A percentile compares a stretch with the other conserved stretches of the same genome.
Conservation (phyloP, 2,888 invertebrate genomes). For the Sycophila texana region DNA sequence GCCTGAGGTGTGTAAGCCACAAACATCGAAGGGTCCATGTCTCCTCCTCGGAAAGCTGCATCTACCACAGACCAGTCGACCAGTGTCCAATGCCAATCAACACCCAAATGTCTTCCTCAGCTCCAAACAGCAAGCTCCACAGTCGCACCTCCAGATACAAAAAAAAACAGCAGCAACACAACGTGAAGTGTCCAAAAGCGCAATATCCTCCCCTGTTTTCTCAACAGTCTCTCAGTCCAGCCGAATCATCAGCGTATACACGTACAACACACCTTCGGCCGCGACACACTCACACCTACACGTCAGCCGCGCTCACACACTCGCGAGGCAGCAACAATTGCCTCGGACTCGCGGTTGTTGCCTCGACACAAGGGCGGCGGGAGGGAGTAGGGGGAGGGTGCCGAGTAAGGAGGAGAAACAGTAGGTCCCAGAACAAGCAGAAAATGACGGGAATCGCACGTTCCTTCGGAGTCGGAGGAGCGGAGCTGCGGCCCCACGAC, state of each 20-base stretch:
- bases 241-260: neutral
- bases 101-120: neutral
- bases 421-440: neutral
- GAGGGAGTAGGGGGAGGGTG: neutral
- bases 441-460: no score
- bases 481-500: neutral
- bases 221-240: neutral
- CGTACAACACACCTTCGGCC: neutral
- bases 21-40: conserved; percentile 86
- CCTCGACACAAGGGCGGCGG: no score
- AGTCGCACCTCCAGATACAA: no score
- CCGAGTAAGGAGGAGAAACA: neutral
- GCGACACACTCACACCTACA: neutral
- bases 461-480: conserved; percentile 1
- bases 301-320: neutral
- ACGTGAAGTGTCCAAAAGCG: neutral
- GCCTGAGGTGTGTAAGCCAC: conserved; percentile 81
- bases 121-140: neutral
- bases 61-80: conserved; percentile 64
- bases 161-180: no score
- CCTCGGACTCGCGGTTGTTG: neutral
- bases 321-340: conserved; percentile 40
- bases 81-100: neutral
- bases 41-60: conserved; percentile 69
- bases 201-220: neutral